Percentiles rank a stretch among this genome's conserved stretches.
Evolutionary conservation across 2,113 vertebrate genomes (phyloP).

Genomic region (Etia nguti): DNA sequence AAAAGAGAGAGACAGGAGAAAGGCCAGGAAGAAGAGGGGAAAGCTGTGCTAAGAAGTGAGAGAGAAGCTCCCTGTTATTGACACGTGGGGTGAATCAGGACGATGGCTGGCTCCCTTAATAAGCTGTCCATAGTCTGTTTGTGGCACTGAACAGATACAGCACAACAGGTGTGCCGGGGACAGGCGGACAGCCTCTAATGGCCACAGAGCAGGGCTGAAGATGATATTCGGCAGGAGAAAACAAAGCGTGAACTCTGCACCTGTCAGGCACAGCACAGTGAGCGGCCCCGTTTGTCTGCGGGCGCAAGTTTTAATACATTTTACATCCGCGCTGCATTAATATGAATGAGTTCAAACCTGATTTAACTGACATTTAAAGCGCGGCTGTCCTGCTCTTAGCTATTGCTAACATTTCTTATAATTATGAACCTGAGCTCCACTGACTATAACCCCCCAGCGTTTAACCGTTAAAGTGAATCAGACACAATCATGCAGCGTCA

Average conservation of each 20-base stretch:
- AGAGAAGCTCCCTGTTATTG: not conserved
- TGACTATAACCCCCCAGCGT: not conserved
- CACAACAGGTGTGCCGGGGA: constrained; percentile 5
- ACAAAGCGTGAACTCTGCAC: not conserved
- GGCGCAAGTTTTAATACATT: not conserved
- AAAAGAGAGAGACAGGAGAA: constrained; percentile 1
- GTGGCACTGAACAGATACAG: constrained; percentile 9
- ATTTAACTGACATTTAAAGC: not conserved
- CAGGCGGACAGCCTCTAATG: constrained; percentile 8
- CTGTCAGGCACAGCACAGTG: not conserved
- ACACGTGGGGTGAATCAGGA: constrained; percentile 9
- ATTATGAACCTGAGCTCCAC: not conserved
- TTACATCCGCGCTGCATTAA: not conserved
- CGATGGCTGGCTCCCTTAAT: constrained; percentile 26
- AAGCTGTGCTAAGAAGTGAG: not conserved
- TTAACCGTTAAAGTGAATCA: not conserved
- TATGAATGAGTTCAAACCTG: not conserved
- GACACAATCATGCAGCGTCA: not conserved
- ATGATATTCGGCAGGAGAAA: constrained; percentile 8
- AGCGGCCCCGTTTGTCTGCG: not conserved
- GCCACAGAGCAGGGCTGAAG: not conserved
- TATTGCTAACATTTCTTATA: not conserved
- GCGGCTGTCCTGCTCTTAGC: not conserved
- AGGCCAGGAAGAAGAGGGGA: not conserved
- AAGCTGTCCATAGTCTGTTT: constrained; percentile 21